Evolutionary conservation across 2,888 invertebrate genomes (phyloP), one percentile per base, ranked within the genome.

Genomic region (Augiades crinisus): DNA sequence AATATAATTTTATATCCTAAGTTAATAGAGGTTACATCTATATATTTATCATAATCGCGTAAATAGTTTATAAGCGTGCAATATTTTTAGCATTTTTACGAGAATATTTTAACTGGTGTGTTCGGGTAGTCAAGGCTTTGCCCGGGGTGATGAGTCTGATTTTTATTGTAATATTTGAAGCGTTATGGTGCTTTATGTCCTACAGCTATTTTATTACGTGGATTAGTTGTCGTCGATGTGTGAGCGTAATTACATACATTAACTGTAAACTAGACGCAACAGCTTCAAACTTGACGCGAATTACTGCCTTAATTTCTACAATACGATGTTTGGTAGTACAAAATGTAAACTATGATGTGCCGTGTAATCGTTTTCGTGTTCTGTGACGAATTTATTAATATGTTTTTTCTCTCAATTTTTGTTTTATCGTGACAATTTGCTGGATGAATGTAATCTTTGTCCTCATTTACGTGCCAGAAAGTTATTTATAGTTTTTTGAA

Each of bases 381-480:
- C 64, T 71, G 68, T 78, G 75, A 78, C 83, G 84, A 83, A 82
- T 85, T 85, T 81, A 80, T 75, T 73, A 62, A 58, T n/a, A n/a
- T n/a, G n/a, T n/a, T n/a, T n/a, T 55, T 54, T 56, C 10, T 59
- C 53, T 55, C 61, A 65, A 33, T 62, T 62, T 68, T 65, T 62
- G 63, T 67, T 64, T 63, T 59, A 70, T 69, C 70, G 73, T 75
- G 76, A 75, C 79, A 71, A n/a, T 70, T 70, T 67, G 70, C 70
- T 68, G 72, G 71, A 74, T 68, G 72, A 59, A 64, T 65, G 64
- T 67, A 63, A 63, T 55, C 69, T 68, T 70, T 77, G 77, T 79
- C 82, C 80, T 77, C 69, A 67, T 76, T 74, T 76, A 84, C 76
- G 88, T 89, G 88, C 88, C 88, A 89, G 85, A 87, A 81, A 80